Conservation (phyloP, 2,888 invertebrate species). For the Abscondita cerata region DNA sequence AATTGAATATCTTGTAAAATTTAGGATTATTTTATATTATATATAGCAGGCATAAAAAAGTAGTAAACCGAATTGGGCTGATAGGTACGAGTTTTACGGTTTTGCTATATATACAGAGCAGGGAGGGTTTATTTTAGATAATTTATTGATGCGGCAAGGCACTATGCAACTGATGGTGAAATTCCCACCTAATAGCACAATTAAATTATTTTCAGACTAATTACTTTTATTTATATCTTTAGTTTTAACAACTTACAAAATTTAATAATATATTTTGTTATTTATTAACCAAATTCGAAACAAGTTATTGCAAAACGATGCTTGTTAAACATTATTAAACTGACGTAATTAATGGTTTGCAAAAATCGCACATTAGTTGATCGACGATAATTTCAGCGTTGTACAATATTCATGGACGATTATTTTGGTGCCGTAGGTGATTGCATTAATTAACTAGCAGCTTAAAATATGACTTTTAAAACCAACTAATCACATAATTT, state of each 20-base stretch:
- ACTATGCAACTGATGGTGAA: constrained; percentile 33
- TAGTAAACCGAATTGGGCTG: constrained; percentile 40
- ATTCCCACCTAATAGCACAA: constrained; percentile 27
- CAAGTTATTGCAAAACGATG: too few species aligned
- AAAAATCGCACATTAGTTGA: too few species aligned
- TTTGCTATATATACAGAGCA: constrained; percentile 28
- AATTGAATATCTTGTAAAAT: constrained; percentile 34
- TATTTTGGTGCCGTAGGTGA: too few species aligned
- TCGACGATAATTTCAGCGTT: too few species aligned
- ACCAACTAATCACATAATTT: too few species aligned
- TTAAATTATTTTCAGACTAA: constrained; percentile 28
- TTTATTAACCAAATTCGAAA: too few species aligned
- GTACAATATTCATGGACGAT: too few species aligned
- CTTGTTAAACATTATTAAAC: too few species aligned
- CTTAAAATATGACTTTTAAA: too few species aligned
- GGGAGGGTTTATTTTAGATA: constrained; percentile 35
- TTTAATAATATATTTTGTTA: too few species aligned
- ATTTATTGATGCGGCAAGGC: constrained; percentile 34
- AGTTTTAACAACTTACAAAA: neutral
- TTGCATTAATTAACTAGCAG: too few species aligned
- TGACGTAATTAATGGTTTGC: too few species aligned
- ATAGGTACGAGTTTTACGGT: constrained; percentile 40
- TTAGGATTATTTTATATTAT: constrained; percentile 38
- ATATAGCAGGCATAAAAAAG: constrained; percentile 37
- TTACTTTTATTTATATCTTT: constrained; percentile 10